A percentile compares a stretch with the other conserved stretches of the same genome.
Conservation (phyloP, 92 coral and sea anemone genomes). For the Diadumene lineata region DNA sequence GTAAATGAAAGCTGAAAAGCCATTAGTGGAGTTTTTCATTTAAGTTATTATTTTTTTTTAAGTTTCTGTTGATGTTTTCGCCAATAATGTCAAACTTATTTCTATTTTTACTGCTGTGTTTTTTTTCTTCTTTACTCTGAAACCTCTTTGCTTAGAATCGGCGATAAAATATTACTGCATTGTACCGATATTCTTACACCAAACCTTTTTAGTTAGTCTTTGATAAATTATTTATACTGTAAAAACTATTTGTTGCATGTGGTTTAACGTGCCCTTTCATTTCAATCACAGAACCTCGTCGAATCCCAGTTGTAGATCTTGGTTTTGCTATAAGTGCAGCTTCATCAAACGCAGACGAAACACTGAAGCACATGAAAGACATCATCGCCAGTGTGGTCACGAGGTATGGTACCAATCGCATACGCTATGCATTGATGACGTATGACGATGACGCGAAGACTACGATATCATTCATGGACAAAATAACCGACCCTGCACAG, state of each 20-base stretch:
- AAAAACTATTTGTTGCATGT: too few relatives aligned
- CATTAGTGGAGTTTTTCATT: too few relatives aligned
- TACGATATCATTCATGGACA: constrained; percentile 37
- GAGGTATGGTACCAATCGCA: constrained; percentile 52
- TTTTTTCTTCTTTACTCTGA: background rate
- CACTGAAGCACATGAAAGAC: constrained; percentile 63
- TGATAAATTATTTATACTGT: too few relatives aligned
- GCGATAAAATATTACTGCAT: background rate
- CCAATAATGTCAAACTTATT: background rate
- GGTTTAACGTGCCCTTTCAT: too few relatives aligned
- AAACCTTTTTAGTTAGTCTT: too few relatives aligned
- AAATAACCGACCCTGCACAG: constrained; percentile 7
- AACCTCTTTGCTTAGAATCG: background rate
- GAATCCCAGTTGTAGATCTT: constrained; percentile 55
- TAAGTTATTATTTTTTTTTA: too few relatives aligned
- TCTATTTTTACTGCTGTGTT: constrained; percentile 17
- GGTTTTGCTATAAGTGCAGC: constrained; percentile 64
- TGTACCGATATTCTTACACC: too few relatives aligned
- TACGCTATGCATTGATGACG: constrained; percentile 53
- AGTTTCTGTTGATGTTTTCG: too few relatives aligned
- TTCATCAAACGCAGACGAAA: constrained; percentile 43
- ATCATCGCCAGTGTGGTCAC: constrained; percentile 55
- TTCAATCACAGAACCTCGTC: constrained; percentile 55
- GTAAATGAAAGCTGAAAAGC: too few relatives aligned
- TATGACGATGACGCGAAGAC: constrained; percentile 40